Conservation (phyloP, 2,113 vertebrate species). For the Megatriorchis doriae region DNA sequence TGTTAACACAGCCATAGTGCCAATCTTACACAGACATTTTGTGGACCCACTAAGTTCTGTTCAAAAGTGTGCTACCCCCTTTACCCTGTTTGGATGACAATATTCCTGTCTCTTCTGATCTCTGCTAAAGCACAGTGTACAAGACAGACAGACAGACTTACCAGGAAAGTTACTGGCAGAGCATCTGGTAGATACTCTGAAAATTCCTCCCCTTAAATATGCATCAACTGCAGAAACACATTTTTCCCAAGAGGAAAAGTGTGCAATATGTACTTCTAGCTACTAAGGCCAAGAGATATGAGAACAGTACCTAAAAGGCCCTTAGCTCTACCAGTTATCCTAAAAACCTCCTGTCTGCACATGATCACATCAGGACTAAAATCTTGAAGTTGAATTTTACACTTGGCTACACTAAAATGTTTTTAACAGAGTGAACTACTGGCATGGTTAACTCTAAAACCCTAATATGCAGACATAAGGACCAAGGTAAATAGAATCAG, state of each 20-base stretch:
- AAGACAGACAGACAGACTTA: not conserved
- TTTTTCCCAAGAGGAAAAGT: not conserved
- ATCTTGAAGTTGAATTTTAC: not conserved
- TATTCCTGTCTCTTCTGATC: not conserved
- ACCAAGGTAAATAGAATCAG: not conserved
- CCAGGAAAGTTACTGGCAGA: constrained; percentile 13
- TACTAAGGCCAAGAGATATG: not conserved
- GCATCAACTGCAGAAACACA: not conserved
- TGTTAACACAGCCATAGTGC: not conserved
- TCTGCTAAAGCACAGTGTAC: not conserved
- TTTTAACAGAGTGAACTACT: not conserved
- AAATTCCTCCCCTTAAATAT: not conserved
- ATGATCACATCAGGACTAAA: not conserved
- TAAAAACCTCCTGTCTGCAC: not conserved
- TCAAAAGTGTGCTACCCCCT: not conserved
- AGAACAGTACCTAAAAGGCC: not conserved
- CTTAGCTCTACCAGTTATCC: not conserved
- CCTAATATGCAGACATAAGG: not conserved
- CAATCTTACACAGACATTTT: not conserved
- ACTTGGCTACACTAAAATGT: not conserved
- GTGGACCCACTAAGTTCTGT: not conserved
- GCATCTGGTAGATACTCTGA: not conserved
- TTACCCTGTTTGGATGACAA: not conserved
- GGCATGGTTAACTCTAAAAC: not conserved
- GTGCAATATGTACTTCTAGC: not conserved